Conservation (phyloP, 2,888 invertebrate species). For the Meandrusa payeni region DNA sequence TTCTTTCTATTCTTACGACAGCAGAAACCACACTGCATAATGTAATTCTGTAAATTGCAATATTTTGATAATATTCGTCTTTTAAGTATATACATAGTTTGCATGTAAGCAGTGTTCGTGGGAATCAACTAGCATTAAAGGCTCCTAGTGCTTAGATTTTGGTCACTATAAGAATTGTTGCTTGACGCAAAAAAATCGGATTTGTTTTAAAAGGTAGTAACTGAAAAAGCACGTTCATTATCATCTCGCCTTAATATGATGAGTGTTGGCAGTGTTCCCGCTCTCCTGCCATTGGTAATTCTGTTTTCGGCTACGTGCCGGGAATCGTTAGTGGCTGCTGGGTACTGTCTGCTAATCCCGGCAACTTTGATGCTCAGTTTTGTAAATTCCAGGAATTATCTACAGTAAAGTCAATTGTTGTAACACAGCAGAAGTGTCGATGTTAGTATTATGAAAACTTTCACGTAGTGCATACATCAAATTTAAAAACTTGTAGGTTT, state of each 20-base stretch:
- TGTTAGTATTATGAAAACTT: too few relatives aligned
- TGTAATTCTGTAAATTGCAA: too few relatives aligned
- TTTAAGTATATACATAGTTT: too few relatives aligned
- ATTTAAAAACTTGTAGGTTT: too few relatives aligned
- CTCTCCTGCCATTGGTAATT: slow-evolving; percentile 58
- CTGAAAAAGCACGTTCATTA: slow-evolving; percentile 58
- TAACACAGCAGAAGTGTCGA: not conserved
- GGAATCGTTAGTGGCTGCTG: slow-evolving; percentile 52
- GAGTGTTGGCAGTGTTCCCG: slow-evolving; percentile 69
- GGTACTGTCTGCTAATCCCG: slow-evolving; percentile 37
- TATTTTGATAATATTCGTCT: too few relatives aligned
- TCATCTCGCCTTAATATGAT: slow-evolving; percentile 69
- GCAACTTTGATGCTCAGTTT: slow-evolving; percentile 26
- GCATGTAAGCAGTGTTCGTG: too few relatives aligned
- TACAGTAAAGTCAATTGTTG: not conserved
- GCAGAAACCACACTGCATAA: too few relatives aligned
- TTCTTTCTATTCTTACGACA: too few relatives aligned
- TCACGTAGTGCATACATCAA: not conserved
- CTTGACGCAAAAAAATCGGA: slow-evolving; percentile 23
- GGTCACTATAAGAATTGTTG: too few relatives aligned
- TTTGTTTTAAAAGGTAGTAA: slow-evolving; percentile 44
- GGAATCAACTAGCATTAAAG: too few relatives aligned
- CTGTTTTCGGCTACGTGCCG: slow-evolving; percentile 66
- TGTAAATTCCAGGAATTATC: slow-evolving; percentile 3
- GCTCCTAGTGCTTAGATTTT: too few relatives aligned